Evolutionary conservation across 2,797 vertebrate genomes (phyloP).

Genomic region (Staurois parvus): DNA sequence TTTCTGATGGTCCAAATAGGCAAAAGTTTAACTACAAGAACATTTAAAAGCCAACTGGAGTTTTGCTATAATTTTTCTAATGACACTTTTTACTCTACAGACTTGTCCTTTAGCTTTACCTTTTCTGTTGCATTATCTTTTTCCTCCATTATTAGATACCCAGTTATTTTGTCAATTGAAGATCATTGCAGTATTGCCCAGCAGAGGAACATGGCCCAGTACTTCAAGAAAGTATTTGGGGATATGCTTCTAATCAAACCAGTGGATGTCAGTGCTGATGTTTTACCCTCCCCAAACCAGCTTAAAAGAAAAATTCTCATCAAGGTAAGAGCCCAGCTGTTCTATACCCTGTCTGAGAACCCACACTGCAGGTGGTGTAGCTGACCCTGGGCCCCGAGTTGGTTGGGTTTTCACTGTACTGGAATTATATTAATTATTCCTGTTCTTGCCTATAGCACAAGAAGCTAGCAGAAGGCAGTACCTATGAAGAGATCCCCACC

Average conservation of each 20-base stretch:
- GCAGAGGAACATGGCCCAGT: constrained; percentile 95
- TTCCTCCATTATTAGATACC: constrained; percentile 78
- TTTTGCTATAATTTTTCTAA: too few relatives aligned
- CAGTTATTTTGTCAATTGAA: constrained; percentile 95
- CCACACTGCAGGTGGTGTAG: not conserved
- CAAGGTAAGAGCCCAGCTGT: constrained; percentile 79
- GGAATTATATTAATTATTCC: not conserved
- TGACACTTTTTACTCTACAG: too few relatives aligned
- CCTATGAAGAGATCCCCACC: constrained; percentile 93
- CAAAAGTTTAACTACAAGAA: too few relatives aligned
- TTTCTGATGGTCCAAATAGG: too few relatives aligned
- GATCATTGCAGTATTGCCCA: constrained; percentile 99
- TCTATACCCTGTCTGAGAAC: not conserved
- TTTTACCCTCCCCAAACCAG: constrained; percentile 95
- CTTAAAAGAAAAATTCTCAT: constrained; percentile 97
- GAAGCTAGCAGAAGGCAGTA: constrained; percentile 96
- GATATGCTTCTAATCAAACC: constrained; percentile 97
- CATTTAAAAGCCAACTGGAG: too few relatives aligned
- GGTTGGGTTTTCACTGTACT: not conserved
- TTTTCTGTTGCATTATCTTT: not conserved
- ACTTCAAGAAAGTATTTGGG: constrained; percentile 94
- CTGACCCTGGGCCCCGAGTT: not conserved
- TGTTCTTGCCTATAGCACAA: constrained; percentile 84
- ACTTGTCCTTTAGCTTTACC: too few relatives aligned
- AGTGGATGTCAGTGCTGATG: constrained; percentile 91